These are phyloP conservation scores for Sebastes umbrosus DNA, from an alignment of 2,797 vertebrate species.

Conservation along the genomic window DNA sequence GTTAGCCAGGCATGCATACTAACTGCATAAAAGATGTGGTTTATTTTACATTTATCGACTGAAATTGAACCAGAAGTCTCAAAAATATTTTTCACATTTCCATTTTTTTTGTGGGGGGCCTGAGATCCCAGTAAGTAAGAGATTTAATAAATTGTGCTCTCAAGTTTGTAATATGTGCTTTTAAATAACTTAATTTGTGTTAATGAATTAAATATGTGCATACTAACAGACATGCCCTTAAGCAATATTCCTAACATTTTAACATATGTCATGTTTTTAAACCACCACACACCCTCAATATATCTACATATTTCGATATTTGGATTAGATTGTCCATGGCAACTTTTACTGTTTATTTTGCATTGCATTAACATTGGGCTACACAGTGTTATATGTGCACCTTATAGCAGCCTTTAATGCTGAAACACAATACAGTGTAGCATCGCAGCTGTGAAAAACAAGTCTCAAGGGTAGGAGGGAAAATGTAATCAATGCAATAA, in stretches of 20 bases:
- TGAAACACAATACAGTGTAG: background rate
- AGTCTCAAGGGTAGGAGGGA: background rate
- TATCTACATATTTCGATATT: background rate
- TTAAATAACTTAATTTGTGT: background rate
- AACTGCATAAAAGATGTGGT: conserved; percentile 4
- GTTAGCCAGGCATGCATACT: conserved; percentile 14
- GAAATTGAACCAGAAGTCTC: background rate
- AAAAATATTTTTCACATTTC: background rate
- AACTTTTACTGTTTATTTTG: background rate
- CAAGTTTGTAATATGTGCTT: background rate
- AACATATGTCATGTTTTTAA: background rate
- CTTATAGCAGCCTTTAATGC: background rate
- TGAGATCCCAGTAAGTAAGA: background rate
- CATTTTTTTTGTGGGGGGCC: background rate
- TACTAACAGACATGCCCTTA: background rate
- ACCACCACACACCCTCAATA: background rate
- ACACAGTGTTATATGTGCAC: background rate
- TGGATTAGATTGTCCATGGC: background rate
- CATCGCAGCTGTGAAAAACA: background rate
- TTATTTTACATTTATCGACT: conserved; percentile 15
- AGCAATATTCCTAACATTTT: background rate
- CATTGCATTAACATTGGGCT: background rate
- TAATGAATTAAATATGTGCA: background rate
- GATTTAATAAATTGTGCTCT: background rate
- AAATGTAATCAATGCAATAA: background rate